These are phyloP conservation scores for Nycticorax nycticorax DNA, from an alignment of 2,113 vertebrate species.

Conservation along the genomic window DNA sequence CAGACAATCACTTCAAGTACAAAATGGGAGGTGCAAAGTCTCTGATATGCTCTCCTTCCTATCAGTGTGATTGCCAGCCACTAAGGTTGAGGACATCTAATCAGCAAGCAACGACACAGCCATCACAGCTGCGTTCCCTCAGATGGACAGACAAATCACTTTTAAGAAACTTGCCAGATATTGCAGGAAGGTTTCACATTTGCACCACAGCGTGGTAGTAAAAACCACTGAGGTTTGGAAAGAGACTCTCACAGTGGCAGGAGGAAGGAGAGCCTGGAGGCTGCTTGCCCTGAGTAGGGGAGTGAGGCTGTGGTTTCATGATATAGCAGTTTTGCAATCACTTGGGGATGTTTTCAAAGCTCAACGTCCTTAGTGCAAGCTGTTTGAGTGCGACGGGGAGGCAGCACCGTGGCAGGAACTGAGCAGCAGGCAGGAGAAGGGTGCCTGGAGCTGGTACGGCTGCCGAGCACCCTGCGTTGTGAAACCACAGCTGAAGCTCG, in stretches of 20 bases:
- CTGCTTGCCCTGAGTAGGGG: not conserved
- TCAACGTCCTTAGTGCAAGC: not conserved
- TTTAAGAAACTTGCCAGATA: not conserved
- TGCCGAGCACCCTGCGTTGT: fast-evolving
- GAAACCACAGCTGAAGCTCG: not conserved
- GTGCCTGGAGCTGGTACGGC: not conserved
- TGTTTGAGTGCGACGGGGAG: not conserved
- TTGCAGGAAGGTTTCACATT: not conserved
- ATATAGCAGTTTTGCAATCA: not conserved
- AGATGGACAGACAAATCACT: not conserved
- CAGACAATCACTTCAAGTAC: not conserved
- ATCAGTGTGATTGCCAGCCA: not conserved
- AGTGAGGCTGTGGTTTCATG: not conserved
- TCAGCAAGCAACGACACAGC: not conserved
- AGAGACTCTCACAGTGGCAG: not conserved
- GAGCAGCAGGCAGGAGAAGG: not conserved
- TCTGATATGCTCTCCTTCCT: not conserved
- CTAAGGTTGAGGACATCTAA: not conserved
- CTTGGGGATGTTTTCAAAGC: not conserved
- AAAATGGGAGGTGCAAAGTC: not conserved
- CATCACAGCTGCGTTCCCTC: not conserved
- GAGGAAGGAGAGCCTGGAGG: not conserved
- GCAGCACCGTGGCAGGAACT: not conserved
- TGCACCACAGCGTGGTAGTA: not conserved
- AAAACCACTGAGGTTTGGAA: not conserved